Evolutionary conservation across 2,888 invertebrate genomes (phyloP), one percentile per base, ranked within the genome.

Genomic region (Erannis defoliaria): DNA sequence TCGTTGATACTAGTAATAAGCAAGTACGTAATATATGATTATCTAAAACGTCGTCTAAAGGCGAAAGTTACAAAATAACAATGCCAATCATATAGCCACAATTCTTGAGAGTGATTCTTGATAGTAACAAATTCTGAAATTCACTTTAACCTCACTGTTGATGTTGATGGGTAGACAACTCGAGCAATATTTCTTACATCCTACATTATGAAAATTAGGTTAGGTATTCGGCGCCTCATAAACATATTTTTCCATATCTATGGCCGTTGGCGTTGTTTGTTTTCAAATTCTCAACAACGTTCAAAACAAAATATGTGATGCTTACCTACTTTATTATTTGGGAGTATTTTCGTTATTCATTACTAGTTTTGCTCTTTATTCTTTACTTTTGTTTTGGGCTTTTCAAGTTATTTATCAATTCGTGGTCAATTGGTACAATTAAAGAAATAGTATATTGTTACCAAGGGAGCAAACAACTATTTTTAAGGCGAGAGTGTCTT

Each of bases 151-250:
- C n/a, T 48, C 23, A 6, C 23, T 10, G 59, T 46, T 60, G 48
- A 48, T 10, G 59, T 46, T 60, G 48, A 48, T 38, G 23, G 59
- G 40, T 49, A 48, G 26, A 42, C 8, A 54, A 29, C 58, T 29
- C 35, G 14, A 60, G 49, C 19, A 35, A 60, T 54, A 48, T 40
- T 21, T 60, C 48, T 26, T 55, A 37, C 29, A 26, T 35, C 9
- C 37, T 42, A 54, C 23, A 35, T 40, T 54, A 55, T 49, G 42
- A 16, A 54, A 31, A 60, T 43, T 9, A 59, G 38, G 54, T 54
- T 54, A 49, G 42, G 54, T 37, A 60, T 55, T 60, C n/a, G 42
- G 37, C 31, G 33, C 21, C 45, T 45, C 51, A 53, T 51, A 58
- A 46, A 53, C 51, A 57, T 50, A 43, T 38, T 16, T 56, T 56